A percentile compares a stretch with the other conserved stretches of the same genome.
phyloP scores from a whole-genome alignment of 2,888 invertebrate species.

The Tenthredo mesomela region DNA sequence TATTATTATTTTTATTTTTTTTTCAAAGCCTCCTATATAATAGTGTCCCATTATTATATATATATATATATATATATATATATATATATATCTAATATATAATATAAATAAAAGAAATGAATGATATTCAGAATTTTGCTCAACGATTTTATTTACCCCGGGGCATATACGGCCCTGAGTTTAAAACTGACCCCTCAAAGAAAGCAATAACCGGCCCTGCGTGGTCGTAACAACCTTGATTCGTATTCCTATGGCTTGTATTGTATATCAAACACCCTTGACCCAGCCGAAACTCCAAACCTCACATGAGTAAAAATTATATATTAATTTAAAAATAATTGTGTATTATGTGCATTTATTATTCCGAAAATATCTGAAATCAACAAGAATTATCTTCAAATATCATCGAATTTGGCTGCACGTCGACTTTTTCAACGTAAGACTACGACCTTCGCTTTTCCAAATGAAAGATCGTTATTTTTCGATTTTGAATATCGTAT shows the following conservation, averaged over 20 bases:
- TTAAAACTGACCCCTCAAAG: conserved; percentile 60
- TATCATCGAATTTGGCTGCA: too few relatives aligned
- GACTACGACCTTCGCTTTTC: too few relatives aligned
- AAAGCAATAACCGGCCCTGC: conserved; percentile 65
- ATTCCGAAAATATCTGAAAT: background rate
- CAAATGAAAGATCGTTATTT: too few relatives aligned
- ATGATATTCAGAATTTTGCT: background rate
- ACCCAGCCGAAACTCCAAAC: conserved; percentile 66
- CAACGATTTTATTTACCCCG: conserved; percentile 59
- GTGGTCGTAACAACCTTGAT: conserved; percentile 70
- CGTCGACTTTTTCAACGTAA: too few relatives aligned
- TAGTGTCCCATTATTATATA: background rate
- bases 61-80: background rate
- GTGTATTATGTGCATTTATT: conserved; percentile 36
- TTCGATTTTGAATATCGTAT: too few relatives aligned
- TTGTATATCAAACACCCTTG: conserved; percentile 70
- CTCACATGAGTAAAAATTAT: conserved; percentile 75
- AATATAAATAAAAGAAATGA: background rate
- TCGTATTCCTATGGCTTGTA: conserved; percentile 76
- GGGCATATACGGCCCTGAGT: conserved; percentile 60
- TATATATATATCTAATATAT: background rate
- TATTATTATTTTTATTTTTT: too few relatives aligned
- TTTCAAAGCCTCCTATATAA: background rate
- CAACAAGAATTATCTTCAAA: background rate
- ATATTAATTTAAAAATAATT: conserved; percentile 77